Percentiles rank a stretch among this genome's conserved stretches.
Conservation (phyloP, 37 sponge, comb jelly and placozoan species). For the Eunapius fragilis region DNA sequence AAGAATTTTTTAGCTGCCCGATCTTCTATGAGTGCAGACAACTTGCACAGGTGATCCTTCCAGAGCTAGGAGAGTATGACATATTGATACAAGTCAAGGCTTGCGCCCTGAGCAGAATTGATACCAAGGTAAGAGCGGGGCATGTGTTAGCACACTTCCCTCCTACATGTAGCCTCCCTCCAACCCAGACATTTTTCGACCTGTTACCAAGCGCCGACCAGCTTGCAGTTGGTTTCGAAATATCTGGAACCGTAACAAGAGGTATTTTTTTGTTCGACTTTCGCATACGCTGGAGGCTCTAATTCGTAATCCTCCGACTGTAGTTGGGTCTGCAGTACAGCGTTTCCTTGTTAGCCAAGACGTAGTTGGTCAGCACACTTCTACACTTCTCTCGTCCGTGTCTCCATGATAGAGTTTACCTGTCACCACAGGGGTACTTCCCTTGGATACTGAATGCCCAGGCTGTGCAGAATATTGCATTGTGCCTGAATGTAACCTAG, state of each 20-base stretch:
- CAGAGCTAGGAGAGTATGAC: slow-evolving; percentile 49
- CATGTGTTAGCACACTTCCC: background rate
- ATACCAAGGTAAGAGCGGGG: slow-evolving; percentile 39
- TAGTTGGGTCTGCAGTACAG: slow-evolving; percentile 60
- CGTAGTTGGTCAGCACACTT: slow-evolving; percentile 48
- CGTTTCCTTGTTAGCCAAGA: slow-evolving; percentile 53
- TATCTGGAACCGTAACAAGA: slow-evolving; percentile 78
- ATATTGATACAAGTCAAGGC: slow-evolving; percentile 74
- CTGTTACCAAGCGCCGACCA: slow-evolving; percentile 35
- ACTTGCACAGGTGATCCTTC: slow-evolving; percentile 62
- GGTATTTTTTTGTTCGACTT: slow-evolving; percentile 24
- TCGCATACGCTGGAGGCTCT: background rate
- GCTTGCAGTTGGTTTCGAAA: slow-evolving; percentile 75
- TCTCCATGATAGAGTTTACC: background rate
- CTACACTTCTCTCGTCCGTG: background rate
- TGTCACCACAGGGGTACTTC: slow-evolving; percentile 49
- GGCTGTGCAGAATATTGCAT: slow-evolving; percentile 80
- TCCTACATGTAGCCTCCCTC: background rate
- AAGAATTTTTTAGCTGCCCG: background rate
- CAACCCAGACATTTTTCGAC: slow-evolving; percentile 23
- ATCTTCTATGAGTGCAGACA: slow-evolving; percentile 4
- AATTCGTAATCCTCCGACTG: background rate
- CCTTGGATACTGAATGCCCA: slow-evolving; percentile 62
- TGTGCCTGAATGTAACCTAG: slow-evolving; percentile 54
- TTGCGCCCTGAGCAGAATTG: slow-evolving; percentile 61